Base-by-base conservation (phyloP, 2,888 invertebrate species). In the Cheilosia vernalis region DNA sequence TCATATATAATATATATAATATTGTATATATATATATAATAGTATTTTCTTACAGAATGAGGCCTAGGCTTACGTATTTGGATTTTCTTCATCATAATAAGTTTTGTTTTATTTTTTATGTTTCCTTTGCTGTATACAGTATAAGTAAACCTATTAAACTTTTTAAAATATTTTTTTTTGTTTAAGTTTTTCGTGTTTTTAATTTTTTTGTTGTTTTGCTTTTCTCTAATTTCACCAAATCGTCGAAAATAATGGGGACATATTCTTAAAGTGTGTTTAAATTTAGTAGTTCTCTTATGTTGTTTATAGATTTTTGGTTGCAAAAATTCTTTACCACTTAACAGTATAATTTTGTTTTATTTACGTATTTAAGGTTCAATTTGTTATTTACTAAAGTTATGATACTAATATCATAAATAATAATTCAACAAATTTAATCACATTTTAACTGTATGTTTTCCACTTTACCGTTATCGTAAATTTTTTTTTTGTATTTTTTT, bases 21-120 rank as follows among this genome's bases (percentile, higher is more conserved):
- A 73, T 84, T 87, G 76, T 88, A 84, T 88, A 87, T 88, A 87
- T 30, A 30, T 87, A 88, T 87, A 87, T 87, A 87, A 86, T 80
- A 80, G 81, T 87, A 77, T 88, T 90, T 91, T 91, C 91, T 91
- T 91, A 90, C 88, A 91, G 91, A 91, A 90, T 90, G 90, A 91
- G 91, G 91, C 92, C 91, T 89, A 91, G 90, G 89, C 90, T 91
- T 92, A 92, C 92, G 92, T 92, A 91, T 91, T 90, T 91, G 90
- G 91, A 90, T 91, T 90, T 89, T 89, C 87, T 89, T 88, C 80
- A 87, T 85, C 61, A 80, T 85, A 74, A 85, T 78, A 78, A 61
- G 63, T 63, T 64, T 67, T 70, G 76, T 77, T 77, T 80, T 81
- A 37, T 72, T 64, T 85, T 79, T 40, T 37, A 37, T 56, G 44